Evolutionary conservation across 1,140 invertebrate species (phyloP), one percentile per base, ranked within the genome.

Genomic region (Lepidurus couesii): DNA sequence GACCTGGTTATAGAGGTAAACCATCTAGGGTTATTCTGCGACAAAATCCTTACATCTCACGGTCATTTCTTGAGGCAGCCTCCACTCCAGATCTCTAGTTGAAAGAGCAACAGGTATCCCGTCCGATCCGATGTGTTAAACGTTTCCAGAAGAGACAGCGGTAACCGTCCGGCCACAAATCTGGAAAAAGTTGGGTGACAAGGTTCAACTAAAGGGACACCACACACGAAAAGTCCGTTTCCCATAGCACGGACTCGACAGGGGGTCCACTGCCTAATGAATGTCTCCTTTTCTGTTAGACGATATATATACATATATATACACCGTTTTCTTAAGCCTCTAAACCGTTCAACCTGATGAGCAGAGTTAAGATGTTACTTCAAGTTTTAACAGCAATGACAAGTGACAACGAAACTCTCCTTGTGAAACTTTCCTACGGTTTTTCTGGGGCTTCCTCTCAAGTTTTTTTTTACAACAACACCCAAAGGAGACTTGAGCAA

Each of bases 331-430:
- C 34, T 34, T 4, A 34, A 34, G 16, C 53, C 16, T 21, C 16
- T 65, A 21, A 65, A 13, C 13, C 21, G 53, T 65, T 34, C 34
- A 65, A 65, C 13, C 53, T 65, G 53, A 65, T 21, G 13, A 65
- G 45, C 53, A 13, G 21, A 65, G 53, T 9, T 9, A 65, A 65
- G 53, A 65, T 21, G 53, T 65, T 65, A n/a, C 53, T 9, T 7
- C 0, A 65, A 65, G n/a, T 65, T 9, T 65, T 65, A 13, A 4
- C 16, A 13, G 53, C 53, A 21, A 65, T 65, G 53, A 65, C 53
- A 65, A 65, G 53, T 65, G 53, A 65, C 53, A 65, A 65, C 53
- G 53, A 65, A 65, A 65, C 53, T 7, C 4, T 65, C 53, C 53
- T 65, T 65, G 53, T 65, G 53, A 65, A 65, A 65, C 4, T 65